phyloP scores from a whole-genome alignment of 2,888 invertebrate species.

The Linnaemya tessellans region DNA sequence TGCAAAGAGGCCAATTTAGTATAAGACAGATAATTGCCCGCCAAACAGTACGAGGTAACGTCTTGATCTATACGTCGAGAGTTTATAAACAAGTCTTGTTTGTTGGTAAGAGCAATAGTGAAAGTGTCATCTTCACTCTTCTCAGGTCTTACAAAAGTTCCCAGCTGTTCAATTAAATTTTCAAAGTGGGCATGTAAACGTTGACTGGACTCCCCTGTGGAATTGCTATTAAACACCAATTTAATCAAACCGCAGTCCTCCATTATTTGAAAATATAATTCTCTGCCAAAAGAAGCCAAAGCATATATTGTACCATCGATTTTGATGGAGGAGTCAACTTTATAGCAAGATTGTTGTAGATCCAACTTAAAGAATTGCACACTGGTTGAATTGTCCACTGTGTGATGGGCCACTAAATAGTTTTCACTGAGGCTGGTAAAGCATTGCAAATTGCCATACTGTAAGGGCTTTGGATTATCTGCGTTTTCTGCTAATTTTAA shows the following conservation, averaged over 20 bases:
- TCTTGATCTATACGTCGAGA: slow-evolving; percentile 78
- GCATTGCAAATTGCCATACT: slow-evolving; percentile 62
- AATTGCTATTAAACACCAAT: slow-evolving; percentile 41
- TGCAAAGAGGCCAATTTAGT: slow-evolving; percentile 81
- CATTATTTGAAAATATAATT: slow-evolving; percentile 51
- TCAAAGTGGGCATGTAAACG: slow-evolving; percentile 66
- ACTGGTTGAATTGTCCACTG: slow-evolving; percentile 6
- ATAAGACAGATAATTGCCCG: slow-evolving; percentile 81
- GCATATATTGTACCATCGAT: slow-evolving; percentile 40
- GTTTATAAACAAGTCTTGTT: slow-evolving; percentile 80
- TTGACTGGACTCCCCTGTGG: slow-evolving; percentile 26
- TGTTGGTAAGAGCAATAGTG: slow-evolving; percentile 76
- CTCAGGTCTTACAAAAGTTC: slow-evolving; percentile 57
- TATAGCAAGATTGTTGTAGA: background rate
- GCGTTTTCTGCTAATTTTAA: background rate
- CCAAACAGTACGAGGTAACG: slow-evolving; percentile 83
- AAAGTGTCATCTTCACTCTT: slow-evolving; percentile 66
- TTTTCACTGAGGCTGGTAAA: slow-evolving; percentile 41
- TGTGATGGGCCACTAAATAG: slow-evolving; percentile 48
- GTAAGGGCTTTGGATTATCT: slow-evolving; percentile 36
- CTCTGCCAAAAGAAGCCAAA: slow-evolving; percentile 15
- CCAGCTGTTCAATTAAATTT: slow-evolving; percentile 74
- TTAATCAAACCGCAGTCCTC: slow-evolving; percentile 50
- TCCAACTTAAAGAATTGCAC: slow-evolving; percentile 44
- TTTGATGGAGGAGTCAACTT: background rate